Evolutionary conservation across 1,140 invertebrate genomes (phyloP), one percentile per base, ranked within the genome.

Genomic region (Habropoda laboriosa): DNA sequence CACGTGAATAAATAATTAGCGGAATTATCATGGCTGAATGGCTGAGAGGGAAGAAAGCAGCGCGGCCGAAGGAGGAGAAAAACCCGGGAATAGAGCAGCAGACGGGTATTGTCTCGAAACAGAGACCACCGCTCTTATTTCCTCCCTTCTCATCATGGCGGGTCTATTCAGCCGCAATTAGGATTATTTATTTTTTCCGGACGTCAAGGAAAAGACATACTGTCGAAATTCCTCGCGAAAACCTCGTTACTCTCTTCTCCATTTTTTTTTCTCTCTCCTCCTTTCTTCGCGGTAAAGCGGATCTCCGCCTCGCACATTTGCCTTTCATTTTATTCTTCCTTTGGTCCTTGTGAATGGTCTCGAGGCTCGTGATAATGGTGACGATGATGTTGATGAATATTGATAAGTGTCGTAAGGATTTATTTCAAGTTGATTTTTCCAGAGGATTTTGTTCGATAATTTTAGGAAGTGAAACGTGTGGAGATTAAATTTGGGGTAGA

Each of bases 151-250:
- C 49, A 51, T 80, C 70, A 47, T 35, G 55, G 47, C 74, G 40
- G 18, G 67, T 51, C 83, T 64, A 73, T 86, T 86, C 81, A 49
- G 24, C 68, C 58, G 75, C 82, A 86, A 86, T 86, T 86, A 86
- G 82, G 79, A 81, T 86, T 86, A 86, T 86, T 86, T 86, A 84
- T 84, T 86, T 84, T 81, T 78, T 79, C 45, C 58, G 42, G 53
- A 61, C 53, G 61, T 68, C 75, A 55, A 24, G 51, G 47, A 40
- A 66, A 35, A 51, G 35, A 73, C 58, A 45, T 13, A n/a, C 47
- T 42, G 47, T 42, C 47, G 27, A 63, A 73, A 73, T 35, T 57
- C 57, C 47, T 55, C 7, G 5, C 18, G 1, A 8, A 55, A 49
- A 38, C 42, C 45, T 61, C 5, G 10, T 42, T n/a, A n/a, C n/a